Base-by-base conservation (phyloP, 2,113 vertebrate genomes). In the Laterallus jamaicensis region DNA sequence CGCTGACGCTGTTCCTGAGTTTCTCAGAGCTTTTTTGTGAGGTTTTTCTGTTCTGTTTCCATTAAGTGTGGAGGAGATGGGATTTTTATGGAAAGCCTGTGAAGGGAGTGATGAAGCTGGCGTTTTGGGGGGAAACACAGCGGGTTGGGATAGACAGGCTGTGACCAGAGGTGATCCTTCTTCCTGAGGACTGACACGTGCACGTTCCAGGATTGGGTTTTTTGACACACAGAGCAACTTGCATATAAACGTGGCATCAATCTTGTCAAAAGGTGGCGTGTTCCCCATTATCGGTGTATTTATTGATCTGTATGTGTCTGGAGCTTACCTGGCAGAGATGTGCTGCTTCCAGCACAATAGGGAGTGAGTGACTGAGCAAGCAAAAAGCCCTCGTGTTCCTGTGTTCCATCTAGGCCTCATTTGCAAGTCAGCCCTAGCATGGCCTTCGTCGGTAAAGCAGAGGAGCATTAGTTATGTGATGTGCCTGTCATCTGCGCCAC, bases 141-240 rank as follows among this genome's bases (percentile, higher is more conserved):
- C 62, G 77, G 39, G 50, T 47, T 68, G 86, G 91, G 69, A 50
- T 55, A 17, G 84, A n/a, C 88, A 87, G 37, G 74, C 6, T 67
- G 70, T 39, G 69, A 49, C 78, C 56, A 66, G 47, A 71, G 60
- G 4, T 15, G 26, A 71, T 54, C 40, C 79, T 64, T 35, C 44
- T 40, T 68, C 28, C 78, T 63, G 56, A 37, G 4, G 60, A 49
- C 1, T 19, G 67, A 8, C 60, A 32, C 2, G 32, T 26, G 31
- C 22, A 16, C 0, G 0, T 12, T 50, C 4, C 15, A n/a, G 35
- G 21, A 28, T 11, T 64, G 86, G 31, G 19, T 1, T 17, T 90
- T 86, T 67, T 58, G 71, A 22, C 50, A 9, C 9, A 4, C 19
- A 22, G 35, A 47, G 55, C 19, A 60, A 26, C 29, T 66, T 37